phyloP scores from a whole-genome alignment of 2,113 vertebrate genomes.

The Scomber colias region DNA sequence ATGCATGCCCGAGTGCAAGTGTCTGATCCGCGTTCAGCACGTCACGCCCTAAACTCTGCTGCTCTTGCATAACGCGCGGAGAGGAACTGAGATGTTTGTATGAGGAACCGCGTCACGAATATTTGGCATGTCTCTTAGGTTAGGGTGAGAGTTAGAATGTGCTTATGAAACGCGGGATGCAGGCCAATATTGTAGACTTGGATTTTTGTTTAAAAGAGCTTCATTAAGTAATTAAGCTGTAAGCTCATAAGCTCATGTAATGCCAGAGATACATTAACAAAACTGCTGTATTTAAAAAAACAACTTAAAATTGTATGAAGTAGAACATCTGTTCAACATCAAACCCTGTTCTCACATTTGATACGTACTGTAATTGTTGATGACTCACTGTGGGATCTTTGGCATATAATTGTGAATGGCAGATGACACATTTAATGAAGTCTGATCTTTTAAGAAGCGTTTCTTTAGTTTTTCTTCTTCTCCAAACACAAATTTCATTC shows the following conservation, averaged over 20 bases:
- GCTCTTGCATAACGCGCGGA: slow-evolving; percentile 52
- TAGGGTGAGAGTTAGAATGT: slow-evolving; percentile 2
- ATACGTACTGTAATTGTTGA: not conserved
- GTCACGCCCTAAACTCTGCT: slow-evolving; percentile 46
- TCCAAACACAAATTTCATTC: slow-evolving; percentile 5
- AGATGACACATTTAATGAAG: not conserved
- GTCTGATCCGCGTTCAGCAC: not conserved
- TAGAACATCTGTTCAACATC: not conserved
- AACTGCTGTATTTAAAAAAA: not conserved
- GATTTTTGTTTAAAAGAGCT: slow-evolving; percentile 10
- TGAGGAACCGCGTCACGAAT: slow-evolving; percentile 31
- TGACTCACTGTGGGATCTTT: not conserved
- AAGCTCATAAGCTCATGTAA: not conserved
- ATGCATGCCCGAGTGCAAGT: not conserved
- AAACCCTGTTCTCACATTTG: not conserved
- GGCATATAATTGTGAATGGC: not conserved
- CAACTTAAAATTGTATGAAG: not conserved
- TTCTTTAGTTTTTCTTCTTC: not conserved
- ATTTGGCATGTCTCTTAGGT: slow-evolving; percentile 12
- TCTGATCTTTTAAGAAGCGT: not conserved
- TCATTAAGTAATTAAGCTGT: slow-evolving; percentile 6
- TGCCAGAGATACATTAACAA: not conserved
- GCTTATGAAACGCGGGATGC: slow-evolving; percentile 12
- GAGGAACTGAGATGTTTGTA: slow-evolving; percentile 61
- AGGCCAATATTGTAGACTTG: slow-evolving; percentile 3